Base-by-base conservation (phyloP, 2,797 vertebrate genomes). In the Pitangus sulphuratus region DNA sequence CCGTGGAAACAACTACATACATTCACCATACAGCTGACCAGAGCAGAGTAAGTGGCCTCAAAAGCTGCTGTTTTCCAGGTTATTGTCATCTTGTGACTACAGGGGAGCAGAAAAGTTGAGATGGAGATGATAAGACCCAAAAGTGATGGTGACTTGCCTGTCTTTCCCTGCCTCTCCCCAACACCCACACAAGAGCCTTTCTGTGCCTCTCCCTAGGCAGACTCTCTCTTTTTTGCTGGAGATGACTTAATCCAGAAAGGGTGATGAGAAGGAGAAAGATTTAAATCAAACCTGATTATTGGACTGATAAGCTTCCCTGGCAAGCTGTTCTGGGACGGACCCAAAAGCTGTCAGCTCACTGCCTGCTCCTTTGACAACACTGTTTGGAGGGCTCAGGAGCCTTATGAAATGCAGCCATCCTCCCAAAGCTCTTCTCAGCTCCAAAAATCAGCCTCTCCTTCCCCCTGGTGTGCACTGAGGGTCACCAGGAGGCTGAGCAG, bases 181-280 rank as follows among this genome's bases (percentile, higher is more conserved):
- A 4, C 16, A 65, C 16, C 15, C 17, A 0, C 37, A 30, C 15
- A 45, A 76, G 62, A 86, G 30, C 17, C n/a, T 54, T 20, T 16
- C 54, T 79, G 28, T 69, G 66, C 62, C 57, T 70, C 77, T 80
- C 31, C 56, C 60, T 58, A 28, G 25, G 17, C 50, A 90, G 54
- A 28, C 31, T 69, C 42, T 71, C 40, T 80, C 22, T 56, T 51
- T 39, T 76, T 90, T 0, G 5, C 12, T 70, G 31, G 60, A 87
- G 72, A 88, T 95, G 80, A 94, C 85, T 91, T 90, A 94, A 96
- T 93, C 83, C 84, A 71, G 65, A 71, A 89, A 88, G 69, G 83
- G 58, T 95, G 84, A 93, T 51, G 70, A 95, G 91, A 92, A 94
- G 88, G 80, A 95, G 92, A 96, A 94, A 89, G 96, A 91, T 94